phyloP scores from a whole-genome alignment of 1,140 invertebrate genomes.

The Sitobion miscanthi region DNA sequence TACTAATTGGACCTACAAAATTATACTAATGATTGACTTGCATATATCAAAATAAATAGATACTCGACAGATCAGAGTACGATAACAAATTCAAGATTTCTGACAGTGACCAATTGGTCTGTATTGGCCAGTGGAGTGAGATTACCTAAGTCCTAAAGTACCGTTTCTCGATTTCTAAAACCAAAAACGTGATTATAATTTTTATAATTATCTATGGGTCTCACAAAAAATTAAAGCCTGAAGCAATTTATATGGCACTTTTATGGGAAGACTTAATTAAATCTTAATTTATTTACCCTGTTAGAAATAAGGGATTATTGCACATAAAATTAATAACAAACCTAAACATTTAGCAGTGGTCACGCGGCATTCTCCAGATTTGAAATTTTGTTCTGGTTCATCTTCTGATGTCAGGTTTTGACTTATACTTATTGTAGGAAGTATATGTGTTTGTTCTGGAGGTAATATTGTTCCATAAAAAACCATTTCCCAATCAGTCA shows the following conservation, averaged over 20 bases:
- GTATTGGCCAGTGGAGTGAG: no score
- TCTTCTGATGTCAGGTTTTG: conserved; percentile 15
- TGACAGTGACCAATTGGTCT: no score
- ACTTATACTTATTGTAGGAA: conserved; percentile 59
- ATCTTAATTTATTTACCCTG: conserved; percentile 46
- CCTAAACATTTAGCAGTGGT: conserved; percentile 59
- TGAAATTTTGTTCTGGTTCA: neutral
- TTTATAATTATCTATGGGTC: neutral
- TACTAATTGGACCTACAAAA: no score
- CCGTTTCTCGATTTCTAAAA: neutral
- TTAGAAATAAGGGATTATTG: conserved; percentile 56
- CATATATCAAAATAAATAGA: no score
- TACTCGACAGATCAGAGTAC: no score
- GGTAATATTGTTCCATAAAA: conserved; percentile 69
- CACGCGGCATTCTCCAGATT: conserved; percentile 57
- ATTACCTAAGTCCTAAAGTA: no score
- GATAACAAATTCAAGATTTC: no score
- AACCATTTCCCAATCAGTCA: conserved; percentile 66
- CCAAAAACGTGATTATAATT: neutral
- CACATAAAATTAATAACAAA: conserved; percentile 59
- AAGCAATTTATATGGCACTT: conserved; percentile 46
- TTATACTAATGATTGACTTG: no score
- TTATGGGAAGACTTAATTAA: conserved; percentile 21
- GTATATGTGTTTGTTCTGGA: conserved; percentile 60
- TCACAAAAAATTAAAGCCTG: conserved; percentile 14